Base-by-base conservation (phyloP, 2,888 invertebrate genomes). In the Xiphydria camelus region DNA sequence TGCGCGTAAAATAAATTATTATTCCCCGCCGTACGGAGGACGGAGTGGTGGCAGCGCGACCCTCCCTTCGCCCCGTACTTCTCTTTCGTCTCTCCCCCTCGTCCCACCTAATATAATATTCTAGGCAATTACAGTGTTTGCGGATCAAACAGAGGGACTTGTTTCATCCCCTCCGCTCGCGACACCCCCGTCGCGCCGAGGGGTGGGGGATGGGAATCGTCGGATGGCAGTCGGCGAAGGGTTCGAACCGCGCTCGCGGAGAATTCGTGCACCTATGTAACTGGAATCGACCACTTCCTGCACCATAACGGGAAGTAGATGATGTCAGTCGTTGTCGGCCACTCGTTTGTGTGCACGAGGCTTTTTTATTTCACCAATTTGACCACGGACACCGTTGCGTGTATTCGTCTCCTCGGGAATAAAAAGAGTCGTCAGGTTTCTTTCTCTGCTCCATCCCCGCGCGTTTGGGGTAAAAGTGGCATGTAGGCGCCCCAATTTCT, bases 91-190 rank as follows among this genome's bases (percentile, higher is more conserved):
- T 22, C 37, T 10, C 18, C 37, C 20, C 29, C 20, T 33, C n/a
- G 18, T 29, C 45, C 29, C 60, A 55, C 59, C 70, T 72, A 73
- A 75, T 75, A 68, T 70, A 75, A 73, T 75, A 73, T 74, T 73
- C 70, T 59, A 68, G 70, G 68, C 73, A 75, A 75, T 75, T 75
- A 75, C 70, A 67, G 68, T 72, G 73, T 75, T 74, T 74, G 74
- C 72, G 70, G 70, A 75, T 75, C 74, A 74, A 73, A 73, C 70
- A 71, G 68, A 70, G 71, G 70, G 68, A 61, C 61, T 49, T 52
- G 58, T 53, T 59, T 55, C 55, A 41, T 47, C 51, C 51, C 53
- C 45, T 47, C 33, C 31, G 41, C 37, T 18, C 41, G 29, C 15
- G 12, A 29, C 29, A 9, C 12, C 29, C 29, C 29, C 29, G 29